Percentiles rank a stretch among this genome's conserved stretches.
Evolutionary conservation across 2,113 vertebrate genomes (phyloP).

Genomic region (Salvelinus namaycush): DNA sequence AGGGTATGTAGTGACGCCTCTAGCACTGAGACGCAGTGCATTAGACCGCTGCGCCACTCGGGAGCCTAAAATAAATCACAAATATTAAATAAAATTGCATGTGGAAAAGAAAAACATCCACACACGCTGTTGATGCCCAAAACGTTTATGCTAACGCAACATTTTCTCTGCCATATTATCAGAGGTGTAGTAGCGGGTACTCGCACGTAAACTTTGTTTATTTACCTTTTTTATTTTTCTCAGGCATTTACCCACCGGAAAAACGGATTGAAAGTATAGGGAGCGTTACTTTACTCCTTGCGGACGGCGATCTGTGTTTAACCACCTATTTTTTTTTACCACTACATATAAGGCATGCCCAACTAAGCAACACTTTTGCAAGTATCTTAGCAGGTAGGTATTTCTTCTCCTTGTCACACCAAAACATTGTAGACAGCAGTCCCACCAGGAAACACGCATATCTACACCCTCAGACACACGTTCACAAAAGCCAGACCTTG

Average conservation of each 20-base stretch:
- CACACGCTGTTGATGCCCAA: background rate
- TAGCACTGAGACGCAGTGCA: too few species aligned
- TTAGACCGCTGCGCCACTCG: too few species aligned
- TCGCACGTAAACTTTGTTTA: too few species aligned
- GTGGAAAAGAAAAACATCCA: background rate
- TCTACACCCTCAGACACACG: conserved; percentile 24
- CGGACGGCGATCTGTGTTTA: too few species aligned
- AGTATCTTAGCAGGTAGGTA: conserved; percentile 5
- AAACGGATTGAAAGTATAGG: too few species aligned
- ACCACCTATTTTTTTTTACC: too few species aligned
- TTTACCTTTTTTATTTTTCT: background rate
- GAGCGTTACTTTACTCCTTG: too few species aligned
- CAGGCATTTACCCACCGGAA: background rate
- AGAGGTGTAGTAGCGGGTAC: too few species aligned
- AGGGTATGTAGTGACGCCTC: too few species aligned
- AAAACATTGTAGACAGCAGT: conserved; percentile 18
- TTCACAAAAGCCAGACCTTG: background rate
- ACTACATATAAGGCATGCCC: too few species aligned
- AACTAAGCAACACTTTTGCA: conserved; percentile 15
- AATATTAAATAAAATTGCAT: background rate
- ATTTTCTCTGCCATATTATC: too few species aligned
- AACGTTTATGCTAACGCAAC: background rate
- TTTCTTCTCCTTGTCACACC: background rate
- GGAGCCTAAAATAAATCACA: background rate
- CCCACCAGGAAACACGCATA: conserved; percentile 13